Evolutionary conservation across 2,113 vertebrate genomes (phyloP).

Genomic region (Equus przewalskii): DNA sequence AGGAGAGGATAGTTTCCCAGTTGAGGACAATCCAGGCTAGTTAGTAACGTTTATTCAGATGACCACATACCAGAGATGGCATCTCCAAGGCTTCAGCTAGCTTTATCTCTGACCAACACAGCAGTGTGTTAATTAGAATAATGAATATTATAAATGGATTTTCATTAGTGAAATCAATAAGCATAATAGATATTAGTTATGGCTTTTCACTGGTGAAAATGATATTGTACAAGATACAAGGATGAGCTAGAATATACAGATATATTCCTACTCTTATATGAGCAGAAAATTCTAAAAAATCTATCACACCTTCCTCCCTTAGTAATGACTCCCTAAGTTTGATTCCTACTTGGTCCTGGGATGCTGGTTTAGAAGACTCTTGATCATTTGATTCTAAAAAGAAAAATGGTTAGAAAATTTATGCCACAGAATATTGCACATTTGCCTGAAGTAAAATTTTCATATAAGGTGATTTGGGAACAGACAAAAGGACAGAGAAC

Average conservation of each 20-base stretch:
- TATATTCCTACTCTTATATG: background rate
- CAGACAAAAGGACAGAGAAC: background rate
- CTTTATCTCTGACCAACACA: background rate
- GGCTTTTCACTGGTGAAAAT: background rate
- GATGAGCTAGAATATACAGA: background rate
- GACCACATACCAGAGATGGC: background rate
- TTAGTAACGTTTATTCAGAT: background rate
- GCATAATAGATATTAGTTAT: background rate
- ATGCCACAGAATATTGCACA: background rate
- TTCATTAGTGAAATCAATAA: background rate
- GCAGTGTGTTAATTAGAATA: background rate
- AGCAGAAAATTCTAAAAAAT: background rate
- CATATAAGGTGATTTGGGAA: background rate
- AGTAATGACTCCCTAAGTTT: background rate
- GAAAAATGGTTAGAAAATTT: background rate
- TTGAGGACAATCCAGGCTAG: rapidly evolving
- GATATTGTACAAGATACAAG: background rate
- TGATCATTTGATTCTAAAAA: background rate
- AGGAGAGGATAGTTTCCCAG: background rate
- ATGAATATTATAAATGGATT: background rate
- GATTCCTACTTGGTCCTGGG: background rate
- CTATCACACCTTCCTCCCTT: background rate
- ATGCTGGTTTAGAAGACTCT: background rate
- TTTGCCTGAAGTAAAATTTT: background rate
- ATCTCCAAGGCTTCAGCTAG: background rate